Evolutionary conservation across 1,140 invertebrate genomes (phyloP), one percentile per base, ranked within the genome.

Genomic region (Melitaea cinxia): DNA sequence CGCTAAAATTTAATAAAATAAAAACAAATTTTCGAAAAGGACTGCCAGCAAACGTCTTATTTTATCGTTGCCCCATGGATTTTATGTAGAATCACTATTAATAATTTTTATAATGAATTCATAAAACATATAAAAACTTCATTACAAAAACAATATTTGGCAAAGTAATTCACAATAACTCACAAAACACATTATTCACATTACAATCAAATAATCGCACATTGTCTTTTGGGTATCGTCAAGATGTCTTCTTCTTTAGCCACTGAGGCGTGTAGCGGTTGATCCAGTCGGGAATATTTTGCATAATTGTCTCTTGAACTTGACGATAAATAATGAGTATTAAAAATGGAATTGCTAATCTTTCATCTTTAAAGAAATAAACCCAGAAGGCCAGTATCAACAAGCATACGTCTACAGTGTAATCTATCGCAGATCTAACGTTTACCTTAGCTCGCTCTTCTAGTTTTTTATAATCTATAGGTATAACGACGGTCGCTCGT

Each of bases 331-430:
- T 93, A 73, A 96, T 93, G 0, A 97, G 88, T 5, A 93, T 92
- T 55, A 97, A 92, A 67, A 96, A 93, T 17, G 95, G 96, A 62
- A 97, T 92, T 0, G 95, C 95, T 15, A 96, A 87, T 54, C 94
- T 90, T 79, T 96, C 95, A 72, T 95, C 95, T 74, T 95, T 95
- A 74, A 96, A 96, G 9, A 96, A 81, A 81, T 96, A 96, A 33
- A 96, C 91, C 93, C 94, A 95, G 81, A 94, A 94, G 4, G 95
- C 95, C 0, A 96, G 92, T 12, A 94, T 49, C 53, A 96, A 91
- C 68, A 96, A 92, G 30, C 94, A 94, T 49, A 95, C 72, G 78
- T 96, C 95, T 0, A 95, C 95, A 6, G 93, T 84, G 72, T 95
- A 95, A 73, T 93, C 94, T 1, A 96, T 85, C 0, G 92, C 93